These are phyloP conservation scores for Actinia tenebrosa DNA, from an alignment of 64 coral and sea anemone genomes.

Conservation along the genomic window DNA sequence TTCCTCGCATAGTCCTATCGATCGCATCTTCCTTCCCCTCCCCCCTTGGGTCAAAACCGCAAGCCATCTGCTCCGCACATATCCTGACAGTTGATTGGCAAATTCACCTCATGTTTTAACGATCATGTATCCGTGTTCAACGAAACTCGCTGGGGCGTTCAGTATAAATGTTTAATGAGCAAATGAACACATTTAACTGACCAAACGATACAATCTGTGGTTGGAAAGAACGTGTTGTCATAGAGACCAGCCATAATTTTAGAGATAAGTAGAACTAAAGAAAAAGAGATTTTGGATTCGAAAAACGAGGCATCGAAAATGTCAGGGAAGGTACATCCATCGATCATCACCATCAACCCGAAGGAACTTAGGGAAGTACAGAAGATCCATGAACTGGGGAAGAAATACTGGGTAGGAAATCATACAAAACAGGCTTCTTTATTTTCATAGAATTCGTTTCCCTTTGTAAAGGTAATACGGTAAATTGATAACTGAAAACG, in stretches of 20 bases:
- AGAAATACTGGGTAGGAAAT: slow-evolving; percentile 77
- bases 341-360: slow-evolving; percentile 33
- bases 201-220: neutral
- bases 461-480: too few relatives aligned
- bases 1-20: neutral
- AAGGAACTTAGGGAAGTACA: slow-evolving; percentile 85
- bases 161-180: neutral
- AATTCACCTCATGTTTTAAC: too few relatives aligned
- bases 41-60: neutral
- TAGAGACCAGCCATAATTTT: neutral
- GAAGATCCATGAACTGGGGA: slow-evolving; percentile 82
- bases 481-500: too few relatives aligned
- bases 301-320: neutral
- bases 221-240: neutral
- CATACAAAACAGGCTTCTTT: neutral
- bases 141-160: neutral
- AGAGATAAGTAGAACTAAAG: neutral
- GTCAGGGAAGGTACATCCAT: slow-evolving; percentile 57
- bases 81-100: too few relatives aligned
- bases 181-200: neutral
- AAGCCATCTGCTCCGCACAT: neutral
- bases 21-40: neutral
- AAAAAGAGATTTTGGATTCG: neutral
- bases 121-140: too few relatives aligned
- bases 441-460: too few relatives aligned